Percentiles rank a stretch among this genome's conserved stretches.
These are phyloP conservation scores for Tamias sibiricus DNA, from an alignment of 2,113 vertebrate genomes.

Conservation along the genomic window DNA sequence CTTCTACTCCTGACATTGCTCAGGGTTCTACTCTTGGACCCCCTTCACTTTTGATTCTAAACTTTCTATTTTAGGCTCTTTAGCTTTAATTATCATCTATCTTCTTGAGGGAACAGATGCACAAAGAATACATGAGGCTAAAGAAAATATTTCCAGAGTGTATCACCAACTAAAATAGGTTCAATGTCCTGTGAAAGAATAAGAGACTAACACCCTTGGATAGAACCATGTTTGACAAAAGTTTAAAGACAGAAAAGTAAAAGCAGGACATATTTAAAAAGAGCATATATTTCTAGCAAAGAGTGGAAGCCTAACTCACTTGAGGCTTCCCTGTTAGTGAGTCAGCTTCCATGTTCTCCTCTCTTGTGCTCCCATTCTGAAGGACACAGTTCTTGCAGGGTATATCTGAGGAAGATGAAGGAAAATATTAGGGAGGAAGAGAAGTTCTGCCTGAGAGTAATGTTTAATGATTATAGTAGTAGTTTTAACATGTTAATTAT, in stretches of 20 bases:
- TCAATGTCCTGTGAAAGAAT: background rate
- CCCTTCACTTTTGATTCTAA: background rate
- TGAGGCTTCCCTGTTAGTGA: background rate
- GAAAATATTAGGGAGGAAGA: constrained; percentile 10
- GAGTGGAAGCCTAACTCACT: constrained; percentile 39
- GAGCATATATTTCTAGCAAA: background rate
- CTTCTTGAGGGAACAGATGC: background rate
- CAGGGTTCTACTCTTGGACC: background rate
- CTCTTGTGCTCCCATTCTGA: background rate
- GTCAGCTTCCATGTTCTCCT: background rate
- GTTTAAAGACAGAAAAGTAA: constrained; percentile 20
- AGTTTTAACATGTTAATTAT: background rate
- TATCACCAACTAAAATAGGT: background rate
- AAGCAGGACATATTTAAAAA: background rate
- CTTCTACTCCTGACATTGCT: constrained; percentile 19
- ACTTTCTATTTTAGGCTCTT: background rate
- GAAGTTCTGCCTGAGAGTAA: background rate
- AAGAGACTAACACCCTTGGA: background rate
- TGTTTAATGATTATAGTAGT: background rate
- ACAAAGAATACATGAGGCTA: background rate
- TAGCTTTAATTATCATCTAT: background rate
- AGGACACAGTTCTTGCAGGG: background rate
- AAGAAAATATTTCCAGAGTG: constrained; percentile 3
- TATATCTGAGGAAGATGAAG: constrained; percentile 30
- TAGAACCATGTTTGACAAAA: constrained; percentile 16